A percentile compares a stretch with the other conserved stretches of the same genome.
Evolutionary conservation across 2,888 invertebrate genomes (phyloP).

Genomic region (Drosophila paracracens): DNA sequence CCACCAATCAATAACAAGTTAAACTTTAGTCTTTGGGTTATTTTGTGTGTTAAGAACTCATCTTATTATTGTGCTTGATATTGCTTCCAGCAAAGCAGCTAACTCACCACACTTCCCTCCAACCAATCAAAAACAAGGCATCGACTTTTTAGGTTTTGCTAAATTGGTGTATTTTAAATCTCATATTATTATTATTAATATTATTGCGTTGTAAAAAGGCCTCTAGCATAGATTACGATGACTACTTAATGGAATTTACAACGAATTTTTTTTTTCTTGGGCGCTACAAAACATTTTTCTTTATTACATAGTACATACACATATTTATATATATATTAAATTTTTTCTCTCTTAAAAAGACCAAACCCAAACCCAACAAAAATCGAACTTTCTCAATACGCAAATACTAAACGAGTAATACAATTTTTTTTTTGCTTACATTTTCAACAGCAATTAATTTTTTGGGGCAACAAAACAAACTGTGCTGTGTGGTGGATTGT

Average conservation of each 20-base stretch:
- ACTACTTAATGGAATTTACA: conserved; percentile 50
- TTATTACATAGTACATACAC: conserved; percentile 20
- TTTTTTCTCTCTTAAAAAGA: conserved; percentile 27
- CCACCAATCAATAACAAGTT: neutral
- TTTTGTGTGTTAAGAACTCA: too few relatives aligned
- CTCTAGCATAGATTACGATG: conserved; percentile 41
- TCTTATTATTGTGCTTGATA: too few relatives aligned
- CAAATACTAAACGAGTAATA: conserved; percentile 73
- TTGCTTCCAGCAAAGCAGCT: neutral
- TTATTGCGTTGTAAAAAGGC: conserved; percentile 59
- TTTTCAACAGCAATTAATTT: conserved; percentile 11
- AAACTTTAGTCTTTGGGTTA: too few relatives aligned
- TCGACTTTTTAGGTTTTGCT: conserved; percentile 11
- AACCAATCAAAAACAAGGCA: neutral
- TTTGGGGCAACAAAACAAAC: conserved; percentile 33
- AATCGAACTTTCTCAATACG: conserved; percentile 15
- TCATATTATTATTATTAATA: conserved; percentile 45
- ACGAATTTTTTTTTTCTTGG: conserved; percentile 38
- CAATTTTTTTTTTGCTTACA: conserved; percentile 36
- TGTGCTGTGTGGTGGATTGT: conserved; percentile 54
- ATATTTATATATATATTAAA: conserved; percentile 21
- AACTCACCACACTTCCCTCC: neutral
- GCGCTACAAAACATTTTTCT: conserved; percentile 67
- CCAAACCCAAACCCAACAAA: conserved; percentile 41
- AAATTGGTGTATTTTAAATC: conserved; percentile 35